Base-by-base conservation (phyloP, 2,888 invertebrate genomes). In the Adelphocoris suturalis region DNA sequence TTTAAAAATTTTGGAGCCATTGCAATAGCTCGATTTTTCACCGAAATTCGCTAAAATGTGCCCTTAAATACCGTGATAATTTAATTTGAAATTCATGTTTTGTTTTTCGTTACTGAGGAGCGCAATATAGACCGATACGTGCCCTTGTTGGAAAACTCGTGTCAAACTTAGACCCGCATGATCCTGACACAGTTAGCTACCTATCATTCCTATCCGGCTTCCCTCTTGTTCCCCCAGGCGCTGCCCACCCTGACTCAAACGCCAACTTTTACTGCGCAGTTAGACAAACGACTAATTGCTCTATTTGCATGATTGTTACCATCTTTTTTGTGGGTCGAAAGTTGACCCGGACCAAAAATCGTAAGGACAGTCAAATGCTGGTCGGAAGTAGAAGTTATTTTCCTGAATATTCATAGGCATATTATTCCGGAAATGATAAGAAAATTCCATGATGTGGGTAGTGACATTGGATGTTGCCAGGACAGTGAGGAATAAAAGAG, bases 131-230 rank as follows among this genome's bases (percentile, higher is more conserved):
- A 16, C 57, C 16, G n/a, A 57, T 57, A 2, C 19, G n/a, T n/a
- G 57, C 57, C 57, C 57, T 57, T 57, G 57, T n/a, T 57, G n/a
- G 57, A 57, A 57, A 57, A 57, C 57, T 57, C 57, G n/a, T 57
- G 57, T 57, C 7, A 7, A 57, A 57, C 57, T 14, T 57, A 57
- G 7, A 7, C 57, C 57, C 57, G 57, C 57, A 57, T 57, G 57
- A 57, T 57, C 57, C 57, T 57, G 57, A 57, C 57, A 57, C 19
- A 57, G 57, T 57, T 57, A 16, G 14, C 57, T n/a, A 7, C 16
- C 16, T 57, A 57, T 57, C 57, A 16, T 16, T 57, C 57, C 57
- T 57, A 13, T 55, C 55, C 57, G 57, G n/a, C 57, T 57, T 57
- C 57, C 57, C n/a, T 57, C 57, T 57, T n/a, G n/a, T 57, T 57